Evolutionary conservation across 2,113 vertebrate species (phyloP).

Genomic region (Trogon surrucura): DNA sequence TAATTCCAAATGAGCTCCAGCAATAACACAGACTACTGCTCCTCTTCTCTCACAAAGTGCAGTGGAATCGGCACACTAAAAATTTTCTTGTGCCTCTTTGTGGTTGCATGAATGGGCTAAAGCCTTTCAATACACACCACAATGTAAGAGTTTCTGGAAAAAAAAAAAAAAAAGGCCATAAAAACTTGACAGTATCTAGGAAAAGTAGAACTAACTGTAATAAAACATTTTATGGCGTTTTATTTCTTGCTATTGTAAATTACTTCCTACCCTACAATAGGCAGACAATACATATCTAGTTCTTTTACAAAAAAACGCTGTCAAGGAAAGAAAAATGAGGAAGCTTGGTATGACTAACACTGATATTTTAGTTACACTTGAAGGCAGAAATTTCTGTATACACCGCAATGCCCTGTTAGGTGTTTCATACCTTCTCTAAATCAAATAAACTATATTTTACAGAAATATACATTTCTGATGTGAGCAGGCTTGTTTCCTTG

Average conservation of each 20-base stretch:
- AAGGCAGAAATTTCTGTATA: background rate
- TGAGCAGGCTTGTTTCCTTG: background rate
- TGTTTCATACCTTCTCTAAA: background rate
- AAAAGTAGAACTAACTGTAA: background rate
- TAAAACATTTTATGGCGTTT: background rate
- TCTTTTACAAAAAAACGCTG: background rate
- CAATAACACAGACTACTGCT: background rate
- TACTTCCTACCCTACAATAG: constrained; percentile 1
- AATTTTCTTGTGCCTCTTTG: background rate
- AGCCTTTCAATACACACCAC: background rate
- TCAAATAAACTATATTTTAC: background rate
- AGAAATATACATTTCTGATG: background rate
- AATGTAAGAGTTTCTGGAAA: background rate
- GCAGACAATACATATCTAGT: background rate
- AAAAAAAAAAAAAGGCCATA: background rate
- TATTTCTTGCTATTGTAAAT: constrained; percentile 28
- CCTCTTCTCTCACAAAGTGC: background rate
- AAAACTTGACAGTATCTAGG: background rate
- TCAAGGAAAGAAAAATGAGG: constrained; percentile 9
- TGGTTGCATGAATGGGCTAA: background rate
- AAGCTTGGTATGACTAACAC: background rate
- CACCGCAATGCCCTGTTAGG: background rate
- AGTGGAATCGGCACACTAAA: background rate
- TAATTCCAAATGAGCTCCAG: background rate
- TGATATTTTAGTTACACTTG: constrained; percentile 6